phyloP scores from a whole-genome alignment of 1,140 invertebrate species.

The Drosophila subobscura region DNA sequence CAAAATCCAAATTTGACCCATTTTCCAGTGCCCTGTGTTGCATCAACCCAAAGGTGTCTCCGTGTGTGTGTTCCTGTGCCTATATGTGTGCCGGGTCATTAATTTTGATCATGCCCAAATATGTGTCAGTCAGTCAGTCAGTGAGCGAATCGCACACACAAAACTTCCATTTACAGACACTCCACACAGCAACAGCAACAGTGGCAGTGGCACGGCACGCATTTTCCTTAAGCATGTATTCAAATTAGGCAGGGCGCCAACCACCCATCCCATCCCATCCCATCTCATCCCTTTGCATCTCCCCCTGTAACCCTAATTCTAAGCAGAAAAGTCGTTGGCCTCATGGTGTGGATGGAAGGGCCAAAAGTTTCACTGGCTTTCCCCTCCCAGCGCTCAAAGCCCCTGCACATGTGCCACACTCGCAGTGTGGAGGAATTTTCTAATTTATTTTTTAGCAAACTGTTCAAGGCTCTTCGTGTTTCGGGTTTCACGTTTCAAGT shows the following conservation, averaged over 20 bases:
- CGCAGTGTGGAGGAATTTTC: conserved; percentile 75
- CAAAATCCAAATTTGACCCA: conserved; percentile 38
- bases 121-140: conserved; percentile 78
- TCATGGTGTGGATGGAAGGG: conserved; percentile 4
- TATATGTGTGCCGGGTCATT: conserved; percentile 71
- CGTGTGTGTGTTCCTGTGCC: conserved; percentile 20
- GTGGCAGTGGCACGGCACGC: conserved; percentile 8
- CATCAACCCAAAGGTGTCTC: conserved; percentile 50
- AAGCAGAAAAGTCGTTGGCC: conserved; percentile 33
- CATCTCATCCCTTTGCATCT: conserved; percentile 16
- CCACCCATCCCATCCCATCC: conserved; percentile 10
- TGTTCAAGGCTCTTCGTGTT: conserved; percentile 73
- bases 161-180: conserved; percentile 69
- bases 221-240: conserved; percentile 55
- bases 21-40: conserved; percentile 23
- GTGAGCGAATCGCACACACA: conserved; percentile 56
- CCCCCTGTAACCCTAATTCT: conserved; percentile 27
- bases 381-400: neutral
- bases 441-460: conserved; percentile 81
- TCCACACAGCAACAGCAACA: conserved; percentile 29
- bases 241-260: conserved; percentile 74
- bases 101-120: conserved; percentile 81
- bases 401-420: conserved; percentile 62
- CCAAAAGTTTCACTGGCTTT: conserved; percentile 5
- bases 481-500: conserved; percentile 51